A percentile compares a stretch with the other conserved stretches of the same genome.
Evolutionary conservation across 2,113 vertebrate species (phyloP).

Genomic region (Chamaetylas fuelleborni): DNA sequence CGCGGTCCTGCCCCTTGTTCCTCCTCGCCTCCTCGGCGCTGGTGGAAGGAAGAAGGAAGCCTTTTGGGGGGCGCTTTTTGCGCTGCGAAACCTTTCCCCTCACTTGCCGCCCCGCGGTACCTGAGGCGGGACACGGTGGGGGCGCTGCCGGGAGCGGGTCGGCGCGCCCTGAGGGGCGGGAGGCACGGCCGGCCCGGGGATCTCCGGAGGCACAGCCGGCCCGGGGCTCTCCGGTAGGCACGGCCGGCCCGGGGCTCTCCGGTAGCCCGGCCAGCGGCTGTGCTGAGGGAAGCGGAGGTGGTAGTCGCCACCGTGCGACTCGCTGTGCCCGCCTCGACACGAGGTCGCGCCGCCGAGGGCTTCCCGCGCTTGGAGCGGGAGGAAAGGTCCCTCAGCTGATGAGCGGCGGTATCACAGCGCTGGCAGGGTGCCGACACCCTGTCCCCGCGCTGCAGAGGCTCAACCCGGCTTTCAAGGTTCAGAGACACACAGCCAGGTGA

Average conservation of each 20-base stretch:
- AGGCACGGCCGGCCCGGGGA: too few relatives aligned
- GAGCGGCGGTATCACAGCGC: accelerated
- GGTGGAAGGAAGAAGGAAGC: neutral
- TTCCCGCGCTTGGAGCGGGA: neutral
- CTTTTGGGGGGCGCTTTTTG: neutral
- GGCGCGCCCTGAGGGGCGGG: too few relatives aligned
- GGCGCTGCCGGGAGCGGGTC: neutral
- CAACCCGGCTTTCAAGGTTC: neutral
- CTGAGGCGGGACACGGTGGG: neutral
- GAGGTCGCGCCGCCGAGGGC: neutral
- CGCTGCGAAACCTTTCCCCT: too few relatives aligned
- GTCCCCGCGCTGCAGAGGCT: neutral
- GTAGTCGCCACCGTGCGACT: neutral
- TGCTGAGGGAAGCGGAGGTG: neutral
- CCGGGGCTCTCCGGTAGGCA: too few relatives aligned
- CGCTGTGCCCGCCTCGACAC: neutral
- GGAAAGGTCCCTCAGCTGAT: neutral
- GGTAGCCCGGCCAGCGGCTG: neutral
- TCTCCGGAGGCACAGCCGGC: too few relatives aligned
- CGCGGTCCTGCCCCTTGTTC: neutral
- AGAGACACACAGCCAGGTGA: neutral
- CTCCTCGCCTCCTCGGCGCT: too few relatives aligned
- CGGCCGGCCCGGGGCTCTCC: neutral
- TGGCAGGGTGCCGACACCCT: neutral
- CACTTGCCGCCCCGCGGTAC: neutral